These are phyloP conservation scores for Anastrepha ludens DNA, from an alignment of 1,140 invertebrate species.

Conservation along the genomic window DNA sequence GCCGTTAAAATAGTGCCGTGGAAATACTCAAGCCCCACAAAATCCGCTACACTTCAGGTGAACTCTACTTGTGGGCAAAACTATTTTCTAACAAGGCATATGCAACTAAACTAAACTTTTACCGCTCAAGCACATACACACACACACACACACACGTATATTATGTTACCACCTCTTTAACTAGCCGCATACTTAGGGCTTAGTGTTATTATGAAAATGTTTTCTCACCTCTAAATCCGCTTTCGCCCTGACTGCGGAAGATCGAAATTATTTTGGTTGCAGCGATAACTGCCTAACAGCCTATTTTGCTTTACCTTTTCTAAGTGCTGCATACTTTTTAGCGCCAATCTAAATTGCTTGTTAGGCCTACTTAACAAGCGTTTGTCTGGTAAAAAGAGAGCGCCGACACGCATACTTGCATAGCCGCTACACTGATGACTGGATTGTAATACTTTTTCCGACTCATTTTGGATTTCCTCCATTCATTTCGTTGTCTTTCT, in stretches of 20 bases:
- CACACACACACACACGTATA: not conserved
- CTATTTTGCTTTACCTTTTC: not conserved
- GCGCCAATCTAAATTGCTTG: slow-evolving; percentile 40
- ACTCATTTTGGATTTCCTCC: not conserved
- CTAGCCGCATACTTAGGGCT: not conserved
- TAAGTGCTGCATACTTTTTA: slow-evolving; percentile 36
- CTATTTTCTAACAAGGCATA: slow-evolving; percentile 7
- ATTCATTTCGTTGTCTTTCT: not conserved
- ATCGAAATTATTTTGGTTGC: slow-evolving; percentile 18
- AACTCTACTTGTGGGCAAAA: not conserved
- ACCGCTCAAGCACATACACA: not conserved
- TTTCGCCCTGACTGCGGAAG: not conserved
- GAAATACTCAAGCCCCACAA: not conserved
- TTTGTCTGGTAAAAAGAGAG: not conserved
- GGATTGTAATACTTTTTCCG: not conserved
- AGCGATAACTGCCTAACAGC: not conserved
- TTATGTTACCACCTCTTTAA: not conserved
- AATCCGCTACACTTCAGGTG: no score
- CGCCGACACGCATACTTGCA: not conserved
- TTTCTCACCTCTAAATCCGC: slow-evolving; percentile 20
- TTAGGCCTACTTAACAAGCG: slow-evolving; percentile 45
- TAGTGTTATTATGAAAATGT: slow-evolving; percentile 15
- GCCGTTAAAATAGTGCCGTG: not conserved
- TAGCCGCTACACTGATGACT: not conserved
- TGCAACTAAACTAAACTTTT: not conserved